These are phyloP conservation scores for Phocoena phocoena DNA, from an alignment of 2,113 vertebrate genomes.

Conservation along the genomic window DNA sequence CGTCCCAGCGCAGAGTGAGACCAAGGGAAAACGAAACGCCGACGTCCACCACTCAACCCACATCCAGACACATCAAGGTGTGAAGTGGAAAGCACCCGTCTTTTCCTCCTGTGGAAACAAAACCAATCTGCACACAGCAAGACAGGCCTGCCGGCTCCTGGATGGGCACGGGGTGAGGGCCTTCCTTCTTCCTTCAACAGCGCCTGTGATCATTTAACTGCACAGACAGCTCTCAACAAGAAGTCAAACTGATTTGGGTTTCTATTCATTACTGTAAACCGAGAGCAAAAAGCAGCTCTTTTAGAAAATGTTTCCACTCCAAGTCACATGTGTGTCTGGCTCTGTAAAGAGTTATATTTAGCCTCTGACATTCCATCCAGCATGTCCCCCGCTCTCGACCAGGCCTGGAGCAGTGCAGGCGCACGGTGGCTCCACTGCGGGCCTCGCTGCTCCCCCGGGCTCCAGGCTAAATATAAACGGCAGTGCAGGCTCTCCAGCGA, in stretches of 20 bases:
- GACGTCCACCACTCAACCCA: not conserved
- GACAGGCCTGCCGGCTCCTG: not conserved
- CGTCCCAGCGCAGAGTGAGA: not conserved
- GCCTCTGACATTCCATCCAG: slow-evolving; percentile 55
- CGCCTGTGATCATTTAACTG: not conserved
- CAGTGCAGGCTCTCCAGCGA: not conserved
- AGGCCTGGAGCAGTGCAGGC: not conserved
- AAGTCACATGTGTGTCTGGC: slow-evolving; percentile 2
- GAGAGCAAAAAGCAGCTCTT: slow-evolving; percentile 7
- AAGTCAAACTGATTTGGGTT: not conserved
- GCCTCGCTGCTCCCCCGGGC: not conserved
- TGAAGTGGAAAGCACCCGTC: not conserved
- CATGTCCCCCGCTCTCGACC: slow-evolving; percentile 23
- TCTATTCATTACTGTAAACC: slow-evolving; percentile 2
- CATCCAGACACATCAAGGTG: not conserved
- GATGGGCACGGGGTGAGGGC: not conserved
- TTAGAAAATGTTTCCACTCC: slow-evolving; percentile 51
- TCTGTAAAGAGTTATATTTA: slow-evolving; percentile 65
- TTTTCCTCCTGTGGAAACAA: not conserved
- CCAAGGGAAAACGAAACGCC: not conserved
- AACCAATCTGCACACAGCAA: not conserved
- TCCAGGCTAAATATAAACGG: slow-evolving; percentile 47
- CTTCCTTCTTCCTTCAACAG: not conserved
- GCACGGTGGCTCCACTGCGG: slow-evolving; percentile 17
- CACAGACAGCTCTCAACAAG: not conserved